These are phyloP conservation scores for Callipepla squamata DNA, from an alignment of 2,113 vertebrate species.

Conservation along the genomic window DNA sequence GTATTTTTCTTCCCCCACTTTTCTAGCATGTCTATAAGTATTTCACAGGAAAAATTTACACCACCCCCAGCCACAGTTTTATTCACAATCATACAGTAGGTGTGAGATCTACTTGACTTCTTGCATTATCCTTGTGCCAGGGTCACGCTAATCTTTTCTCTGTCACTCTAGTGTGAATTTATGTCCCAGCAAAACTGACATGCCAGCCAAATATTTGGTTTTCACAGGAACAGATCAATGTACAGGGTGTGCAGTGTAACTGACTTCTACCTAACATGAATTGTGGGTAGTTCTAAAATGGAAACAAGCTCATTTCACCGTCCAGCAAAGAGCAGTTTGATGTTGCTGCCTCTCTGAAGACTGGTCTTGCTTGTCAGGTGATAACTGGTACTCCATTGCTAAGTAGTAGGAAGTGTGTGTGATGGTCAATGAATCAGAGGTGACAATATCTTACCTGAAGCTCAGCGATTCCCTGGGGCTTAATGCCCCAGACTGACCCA, in stretches of 20 bases:
- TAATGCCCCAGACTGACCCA: not conserved
- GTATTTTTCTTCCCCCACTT: not conserved
- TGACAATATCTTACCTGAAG: not conserved
- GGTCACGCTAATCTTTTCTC: not conserved
- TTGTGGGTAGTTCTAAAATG: not conserved
- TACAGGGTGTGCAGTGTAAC: fast-evolving
- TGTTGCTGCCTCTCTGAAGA: not conserved
- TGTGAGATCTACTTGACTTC: not conserved
- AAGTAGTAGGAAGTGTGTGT: not conserved
- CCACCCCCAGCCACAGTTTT: not conserved
- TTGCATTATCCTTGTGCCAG: not conserved
- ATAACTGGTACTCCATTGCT: not conserved
- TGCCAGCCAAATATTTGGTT: not conserved
- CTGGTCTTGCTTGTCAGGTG: not conserved
- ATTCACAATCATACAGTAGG: not conserved
- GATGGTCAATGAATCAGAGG: not conserved
- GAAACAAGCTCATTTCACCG: not conserved
- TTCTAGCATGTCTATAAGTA: not conserved
- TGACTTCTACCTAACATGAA: fast-evolving
- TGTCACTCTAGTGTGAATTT: not conserved
- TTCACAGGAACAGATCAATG: not conserved
- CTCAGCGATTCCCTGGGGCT: not conserved
- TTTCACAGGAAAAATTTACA: not conserved
- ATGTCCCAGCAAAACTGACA: not conserved
- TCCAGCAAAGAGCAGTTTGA: not conserved